Base-by-base conservation (phyloP, 2,888 invertebrate species). In the Mesodorylaimus sp. region DNA sequence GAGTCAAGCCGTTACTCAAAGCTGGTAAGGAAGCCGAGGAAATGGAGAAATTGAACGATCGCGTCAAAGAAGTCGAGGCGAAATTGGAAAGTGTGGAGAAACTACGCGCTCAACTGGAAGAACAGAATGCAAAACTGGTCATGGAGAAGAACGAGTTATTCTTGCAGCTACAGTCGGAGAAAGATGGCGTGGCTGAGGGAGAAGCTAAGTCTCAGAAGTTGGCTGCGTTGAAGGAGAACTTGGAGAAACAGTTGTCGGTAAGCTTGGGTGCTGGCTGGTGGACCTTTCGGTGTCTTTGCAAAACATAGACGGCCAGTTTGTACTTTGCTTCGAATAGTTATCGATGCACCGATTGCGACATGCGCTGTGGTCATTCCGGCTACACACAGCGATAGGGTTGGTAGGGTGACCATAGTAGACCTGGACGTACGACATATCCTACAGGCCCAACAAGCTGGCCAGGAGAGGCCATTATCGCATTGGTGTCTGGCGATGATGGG, bases 21-120 rank as follows among this genome's bases (percentile, higher is more conserved):
- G 87, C 88, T 76, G 85, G 84, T 71, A 85, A 91, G 68, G 79
- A 91, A 76, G 95, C 95, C 77, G 97, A 97, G 77, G 93, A 97
- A 76, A 80, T 95, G 73, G 88, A 87, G 74, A 37, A 28, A 16
- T 19, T 51, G 87, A 19, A 52, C 7, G 48, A 7, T 10, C 7
- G 45, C 21, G 37, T 50, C 5, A 24, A 45, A 26, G 45, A 45
- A 21, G 7, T 45, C 24, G 45, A 45, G 25, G 19, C 7, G 24
- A 44, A 52, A 21, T 27, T 29, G 23, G 52, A 48, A 10, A 48
- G 53, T 19, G 53, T 32, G 43, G 25, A 26, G 23, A 51, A 52
- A 23, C 3, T 10, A 5, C 47, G 47, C 7, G 7, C 25, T 16
- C 47, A 47, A 25, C 10, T 47, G 45, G 27, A 48, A 50, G 27